Evolutionary conservation across 2,797 vertebrate species (phyloP).

Genomic region (Hippoglossus hippoglossus): DNA sequence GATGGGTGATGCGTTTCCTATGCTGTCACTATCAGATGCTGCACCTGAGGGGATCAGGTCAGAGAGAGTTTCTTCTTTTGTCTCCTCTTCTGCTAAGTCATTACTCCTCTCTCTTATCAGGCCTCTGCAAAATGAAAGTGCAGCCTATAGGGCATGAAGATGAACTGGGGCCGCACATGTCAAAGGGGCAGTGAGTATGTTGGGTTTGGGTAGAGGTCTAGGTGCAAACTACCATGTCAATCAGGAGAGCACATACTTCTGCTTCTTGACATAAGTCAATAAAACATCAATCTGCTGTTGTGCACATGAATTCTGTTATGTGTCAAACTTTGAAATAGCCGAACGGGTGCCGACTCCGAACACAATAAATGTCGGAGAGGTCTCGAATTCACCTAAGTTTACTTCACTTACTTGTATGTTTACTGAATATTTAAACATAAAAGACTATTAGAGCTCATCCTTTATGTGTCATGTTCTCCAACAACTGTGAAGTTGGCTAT

Average conservation of each 20-base stretch:
- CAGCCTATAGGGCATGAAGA: conserved; percentile 49
- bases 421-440: conserved; percentile 12
- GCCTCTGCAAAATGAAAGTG: conserved; percentile 54
- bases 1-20: conserved; percentile 57
- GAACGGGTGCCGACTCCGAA: too few relatives aligned
- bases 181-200: conserved; percentile 16
- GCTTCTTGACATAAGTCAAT: not conserved
- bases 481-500: not conserved
- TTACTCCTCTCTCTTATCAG: conserved; percentile 53
- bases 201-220: conserved; percentile 8
- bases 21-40: conserved; percentile 58
- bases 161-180: conserved; percentile 56
- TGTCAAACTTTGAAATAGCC: conserved; percentile 17
- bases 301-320: conserved; percentile 17
- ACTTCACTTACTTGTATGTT: conserved; percentile 1
- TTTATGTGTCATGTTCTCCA: conserved; percentile 5
- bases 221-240: conserved; percentile 21
- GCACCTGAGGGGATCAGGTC: conserved; percentile 63
- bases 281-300: not conserved
- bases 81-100: conserved; percentile 39
- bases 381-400: conserved; percentile 8
- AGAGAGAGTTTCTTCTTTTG: conserved; percentile 50
- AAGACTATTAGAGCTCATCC: not conserved
- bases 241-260: not conserved
- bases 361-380: conserved; percentile 11